Conservation (phyloP, 2,888 invertebrate species). For the Eledona agricola region DNA sequence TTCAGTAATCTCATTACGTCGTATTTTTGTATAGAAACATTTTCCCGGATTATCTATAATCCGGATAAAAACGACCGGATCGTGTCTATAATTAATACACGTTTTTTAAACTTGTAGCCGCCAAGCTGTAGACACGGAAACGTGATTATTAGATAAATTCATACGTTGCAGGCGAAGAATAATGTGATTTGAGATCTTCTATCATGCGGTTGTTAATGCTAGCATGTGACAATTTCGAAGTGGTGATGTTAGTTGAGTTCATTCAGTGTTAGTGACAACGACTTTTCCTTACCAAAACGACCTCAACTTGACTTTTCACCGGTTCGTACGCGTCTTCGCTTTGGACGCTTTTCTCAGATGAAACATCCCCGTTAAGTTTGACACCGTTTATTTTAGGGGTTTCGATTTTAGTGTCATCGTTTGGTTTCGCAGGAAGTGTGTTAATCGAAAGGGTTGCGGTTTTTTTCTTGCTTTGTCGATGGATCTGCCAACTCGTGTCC, state of each 20-base stretch:
- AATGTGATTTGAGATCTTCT: slow-evolving; percentile 6
- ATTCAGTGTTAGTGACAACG: slow-evolving; percentile 4
- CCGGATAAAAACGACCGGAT: too few species aligned
- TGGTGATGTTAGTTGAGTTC: slow-evolving; percentile 21
- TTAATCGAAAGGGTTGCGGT: slow-evolving; percentile 27
- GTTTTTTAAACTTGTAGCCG: too few species aligned
- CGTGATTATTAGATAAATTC: not conserved
- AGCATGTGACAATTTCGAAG: slow-evolving; percentile 2
- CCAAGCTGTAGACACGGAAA: slow-evolving; percentile 4
- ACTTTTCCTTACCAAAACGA: slow-evolving; percentile 54
- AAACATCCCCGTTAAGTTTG: slow-evolving; percentile 24
- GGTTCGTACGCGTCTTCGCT: slow-evolving; percentile 56
- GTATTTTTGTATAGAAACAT: slow-evolving; percentile 11
- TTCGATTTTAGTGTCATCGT: slow-evolving; percentile 15
- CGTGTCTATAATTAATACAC: too few species aligned
- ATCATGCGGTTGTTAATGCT: slow-evolving; percentile 22
- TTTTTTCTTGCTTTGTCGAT: slow-evolving; percentile 67
- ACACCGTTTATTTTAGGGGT: slow-evolving; percentile 36
- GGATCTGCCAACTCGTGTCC: slow-evolving; percentile 79
- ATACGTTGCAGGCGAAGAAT: not conserved
- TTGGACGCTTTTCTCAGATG: slow-evolving; percentile 43
- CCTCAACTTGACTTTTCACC: slow-evolving; percentile 49
- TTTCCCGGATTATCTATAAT: too few species aligned
- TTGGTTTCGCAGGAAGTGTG: slow-evolving; percentile 28
- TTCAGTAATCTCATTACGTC: slow-evolving; percentile 17